Conservation (phyloP, 2,113 vertebrate species). For the Meriones unguiculatus region DNA sequence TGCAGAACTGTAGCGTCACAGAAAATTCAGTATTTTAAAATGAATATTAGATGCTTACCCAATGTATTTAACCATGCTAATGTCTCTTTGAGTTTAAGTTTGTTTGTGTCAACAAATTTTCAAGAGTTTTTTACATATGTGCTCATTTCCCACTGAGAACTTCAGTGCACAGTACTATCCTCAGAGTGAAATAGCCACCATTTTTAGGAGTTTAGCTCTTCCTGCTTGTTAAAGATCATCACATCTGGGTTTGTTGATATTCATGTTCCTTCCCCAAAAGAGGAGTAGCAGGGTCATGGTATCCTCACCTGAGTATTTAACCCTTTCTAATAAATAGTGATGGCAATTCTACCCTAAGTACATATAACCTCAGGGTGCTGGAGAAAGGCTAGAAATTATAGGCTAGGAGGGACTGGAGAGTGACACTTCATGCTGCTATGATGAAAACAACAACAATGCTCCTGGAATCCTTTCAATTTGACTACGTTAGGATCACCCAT, state of each 20-base stretch:
- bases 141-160: neutral
- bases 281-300: neutral
- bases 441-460: neutral
- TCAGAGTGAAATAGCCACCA: neutral
- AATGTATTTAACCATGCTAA: constrained; percentile 11
- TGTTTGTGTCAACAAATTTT: neutral
- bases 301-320: neutral
- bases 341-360: neutral
- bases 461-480: neutral
- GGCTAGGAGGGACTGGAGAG: neutral
- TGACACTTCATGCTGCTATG: neutral
- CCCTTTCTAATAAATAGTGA: neutral
- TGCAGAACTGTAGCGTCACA: constrained; percentile 14
- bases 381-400: neutral
- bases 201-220: neutral
- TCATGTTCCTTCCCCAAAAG: neutral
- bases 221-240: neutral
- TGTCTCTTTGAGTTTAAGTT: constrained; percentile 43
- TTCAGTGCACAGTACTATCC: neutral
- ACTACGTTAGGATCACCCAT: neutral
- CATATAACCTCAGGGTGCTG: neutral
- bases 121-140: neutral
- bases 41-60: neutral
- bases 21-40: constrained; percentile 34
- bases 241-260: neutral